Conservation (phyloP, 2,888 invertebrate genomes). For the Nomada lathburiana region DNA sequence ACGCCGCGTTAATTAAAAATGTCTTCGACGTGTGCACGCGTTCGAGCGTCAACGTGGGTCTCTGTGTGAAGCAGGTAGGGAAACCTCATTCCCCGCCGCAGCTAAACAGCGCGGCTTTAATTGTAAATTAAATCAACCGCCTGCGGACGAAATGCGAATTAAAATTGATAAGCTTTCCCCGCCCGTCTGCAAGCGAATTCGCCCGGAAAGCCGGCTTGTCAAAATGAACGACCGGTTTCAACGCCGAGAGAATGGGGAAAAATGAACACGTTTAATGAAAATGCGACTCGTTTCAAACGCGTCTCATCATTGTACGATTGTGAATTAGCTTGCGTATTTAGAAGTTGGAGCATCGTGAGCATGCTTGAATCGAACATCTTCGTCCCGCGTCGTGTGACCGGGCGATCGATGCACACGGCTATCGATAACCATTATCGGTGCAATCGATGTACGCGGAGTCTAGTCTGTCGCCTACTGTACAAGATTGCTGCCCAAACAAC, state of each 20-base stretch:
- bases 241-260: too few species aligned
- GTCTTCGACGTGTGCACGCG: slow-evolving; percentile 8
- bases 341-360: too few species aligned
- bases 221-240: neutral
- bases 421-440: slow-evolving; percentile 53
- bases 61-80: neutral
- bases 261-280: too few species aligned
- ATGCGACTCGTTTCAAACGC: too few species aligned
- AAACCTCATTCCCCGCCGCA: neutral
- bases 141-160: slow-evolving; percentile 26
- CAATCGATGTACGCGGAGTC: slow-evolving; percentile 47
- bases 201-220: neutral
- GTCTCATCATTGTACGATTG: neutral
- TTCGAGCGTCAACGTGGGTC: neutral
- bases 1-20: slow-evolving; percentile 25
- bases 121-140: slow-evolving; percentile 43
- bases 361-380: neutral
- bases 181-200: neutral
- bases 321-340: neutral
- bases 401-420: slow-evolving; percentile 33
- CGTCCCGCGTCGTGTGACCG: slow-evolving; percentile 10
- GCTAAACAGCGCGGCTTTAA: slow-evolving; percentile 21
- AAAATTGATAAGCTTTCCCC: slow-evolving; percentile 3
- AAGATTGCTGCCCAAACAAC: slow-evolving; percentile 66
- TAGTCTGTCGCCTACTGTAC: slow-evolving; percentile 34